Evolutionary conservation across 2,113 vertebrate species (phyloP), one percentile per base, ranked within the genome.

Genomic region (Parus major): DNA sequence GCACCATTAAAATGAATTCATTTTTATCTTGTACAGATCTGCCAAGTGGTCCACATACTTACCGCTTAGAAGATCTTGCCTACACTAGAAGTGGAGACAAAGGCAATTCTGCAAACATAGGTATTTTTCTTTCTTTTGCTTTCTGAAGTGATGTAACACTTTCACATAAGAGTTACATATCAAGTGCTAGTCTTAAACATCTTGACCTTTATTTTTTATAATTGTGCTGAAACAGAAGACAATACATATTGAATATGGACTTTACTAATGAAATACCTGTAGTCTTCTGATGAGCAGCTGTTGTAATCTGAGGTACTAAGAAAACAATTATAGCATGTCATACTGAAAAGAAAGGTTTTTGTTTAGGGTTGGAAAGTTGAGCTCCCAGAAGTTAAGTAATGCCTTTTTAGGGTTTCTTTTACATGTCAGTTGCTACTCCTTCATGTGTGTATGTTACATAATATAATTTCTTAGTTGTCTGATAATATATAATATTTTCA

Each of bases 1-100:
- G 21, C 56, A 10, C 55, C 29, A 23, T 78, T 83, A 29, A 83
- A n/a, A 59, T 28, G 1, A 79, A n/a, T 71, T 52, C 2, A 11
- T 56, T 94, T 88, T 89, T 92, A 11, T 77, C 19, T 96, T 90
- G 41, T 82, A 22, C 82, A 99, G 98, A 98, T 85, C 95, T 99
- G 59, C 98, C 98, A 82, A 97, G 96, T 33, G 98, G 98, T 35
- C 98, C 97, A 3, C 98, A 98, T 92, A 97, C 94, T 33, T 99
- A 98, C 19, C 96, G 98, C 25, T 97, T 99, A 94, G 98, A 99
- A 96, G 98, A 98, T 27, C 97, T 99, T 83, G 98, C 98, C 46
- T 99, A 96, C 90, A 98, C 98, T 2, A 97, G 98, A 94, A 99
- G 98, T 35, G 98, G 98, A 65, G 98, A 99, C 97, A 99, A 99